Evolutionary conservation across 35 echinoderm and acorn worm genomes (phyloP).

Genomic region (Ophioderma brevispina): DNA sequence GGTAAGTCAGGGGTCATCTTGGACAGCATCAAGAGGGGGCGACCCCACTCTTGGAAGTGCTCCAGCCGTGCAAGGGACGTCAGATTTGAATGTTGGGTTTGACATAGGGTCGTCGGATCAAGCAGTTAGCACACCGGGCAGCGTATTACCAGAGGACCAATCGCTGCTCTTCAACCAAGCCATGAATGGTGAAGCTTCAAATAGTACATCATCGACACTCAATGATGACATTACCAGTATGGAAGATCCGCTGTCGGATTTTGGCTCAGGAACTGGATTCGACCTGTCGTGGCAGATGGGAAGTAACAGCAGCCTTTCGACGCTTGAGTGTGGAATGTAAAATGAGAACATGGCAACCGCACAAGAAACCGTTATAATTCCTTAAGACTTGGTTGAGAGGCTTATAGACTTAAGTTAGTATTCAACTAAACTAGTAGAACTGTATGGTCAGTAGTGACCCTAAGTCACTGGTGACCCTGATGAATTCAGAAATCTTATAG

Average conservation of each 20-base stretch:
- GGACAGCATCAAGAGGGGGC: background rate
- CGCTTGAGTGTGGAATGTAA: constrained; percentile 61
- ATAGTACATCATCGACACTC: constrained; percentile 56
- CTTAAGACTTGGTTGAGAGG: too few species aligned
- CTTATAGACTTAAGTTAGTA: too few species aligned
- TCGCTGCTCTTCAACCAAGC: constrained; percentile 13
- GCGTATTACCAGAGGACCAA: background rate
- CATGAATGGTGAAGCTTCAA: constrained; percentile 47
- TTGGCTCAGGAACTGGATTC: constrained; percentile 17
- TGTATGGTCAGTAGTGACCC: too few species aligned
- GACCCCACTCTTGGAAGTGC: background rate
- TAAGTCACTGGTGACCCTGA: too few species aligned
- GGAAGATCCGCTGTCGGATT: constrained; percentile 40
- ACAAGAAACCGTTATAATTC: too few species aligned
- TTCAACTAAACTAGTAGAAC: too few species aligned
- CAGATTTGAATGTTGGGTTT: constrained; percentile 19
- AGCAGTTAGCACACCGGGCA: background rate
- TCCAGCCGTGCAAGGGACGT: background rate
- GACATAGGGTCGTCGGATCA: constrained; percentile 9
- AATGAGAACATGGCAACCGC: too few species aligned
- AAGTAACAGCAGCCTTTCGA: constrained; percentile 22
- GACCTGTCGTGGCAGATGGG: constrained; percentile 55
- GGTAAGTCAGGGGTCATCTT: background rate
- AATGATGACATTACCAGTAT: constrained; percentile 47
- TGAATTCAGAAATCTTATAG: too few species aligned